Base-by-base conservation (phyloP, 2,888 invertebrate genomes). In the Chironomus tentans region DNA sequence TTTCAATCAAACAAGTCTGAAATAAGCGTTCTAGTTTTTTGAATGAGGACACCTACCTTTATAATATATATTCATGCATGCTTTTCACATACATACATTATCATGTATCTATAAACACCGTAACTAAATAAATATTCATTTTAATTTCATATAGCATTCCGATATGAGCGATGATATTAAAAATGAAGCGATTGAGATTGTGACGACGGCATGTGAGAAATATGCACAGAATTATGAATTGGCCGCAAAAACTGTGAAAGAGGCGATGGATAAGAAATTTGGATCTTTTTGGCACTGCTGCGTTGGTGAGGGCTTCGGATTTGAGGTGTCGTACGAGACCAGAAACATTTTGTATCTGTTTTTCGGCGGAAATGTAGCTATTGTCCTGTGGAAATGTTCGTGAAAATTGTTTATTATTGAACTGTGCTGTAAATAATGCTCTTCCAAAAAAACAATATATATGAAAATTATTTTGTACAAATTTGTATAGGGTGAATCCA, bases 151-250 rank as follows among this genome's bases (percentile, higher is more conserved):
- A 38, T 85, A 95, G 95, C 91, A 92, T 83, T 91, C 92, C 1
- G 97, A 98, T 83, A 97, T 98, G 97, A 87, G 89, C 38, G 96
- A 97, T 79, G 97, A 97, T 84, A 94, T 96, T 91, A 91, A 91
- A 80, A 88, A 88, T 46, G 97, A 98, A 85, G 92, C 93, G 0
- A 89, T 97, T 84, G 97, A 97, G 83, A 84, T 96, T 78, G 92
- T 93, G 78, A 94, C 96, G 74, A 94, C 95, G 3, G 97, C 97
- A 0, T 95, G 96, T 82, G 97, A 98, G 85, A 97, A 97, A 85
- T 92, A 88, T 84, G 86, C 70, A 24, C 70, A 62, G 65, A 76
- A 70, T 79, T 84, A 85, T 80, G 88, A 96, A 89, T 87, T 89
- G 79, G 97, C 97, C 0, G 95, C 98, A n/a, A 90, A 89, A 79